A percentile compares a stretch with the other conserved stretches of the same genome.
Conservation (phyloP, 1,140 invertebrate species). For the Hycleus phaleratus region DNA sequence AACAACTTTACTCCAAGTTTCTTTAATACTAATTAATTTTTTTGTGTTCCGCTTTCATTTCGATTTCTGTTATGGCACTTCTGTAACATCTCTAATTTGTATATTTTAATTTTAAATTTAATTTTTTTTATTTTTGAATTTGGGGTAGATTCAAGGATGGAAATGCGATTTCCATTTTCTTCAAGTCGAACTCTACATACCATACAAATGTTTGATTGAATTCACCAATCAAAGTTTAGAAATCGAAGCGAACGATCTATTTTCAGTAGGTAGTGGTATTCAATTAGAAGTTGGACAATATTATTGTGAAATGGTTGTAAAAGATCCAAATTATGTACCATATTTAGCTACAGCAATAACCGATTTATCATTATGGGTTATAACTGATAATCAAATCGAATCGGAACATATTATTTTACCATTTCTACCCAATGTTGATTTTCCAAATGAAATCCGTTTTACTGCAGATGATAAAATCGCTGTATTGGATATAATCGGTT, state of each 20-base stretch:
- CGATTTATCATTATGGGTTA: slow-evolving; percentile 25
- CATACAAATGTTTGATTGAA: slow-evolving; percentile 30
- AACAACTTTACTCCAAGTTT: no score
- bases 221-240: slow-evolving; percentile 26
- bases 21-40: neutral
- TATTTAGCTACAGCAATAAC: slow-evolving; percentile 13
- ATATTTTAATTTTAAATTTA: no score
- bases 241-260: slow-evolving; percentile 24
- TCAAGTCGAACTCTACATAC: slow-evolving; percentile 24
- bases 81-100: no score
- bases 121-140: neutral
- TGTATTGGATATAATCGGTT: slow-evolving; percentile 25
- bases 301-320: slow-evolving; percentile 30
- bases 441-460: slow-evolving; percentile 18
- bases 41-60: neutral
- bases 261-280: slow-evolving; percentile 30
- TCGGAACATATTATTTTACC: slow-evolving; percentile 26
- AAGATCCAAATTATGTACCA: slow-evolving; percentile 5
- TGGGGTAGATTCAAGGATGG: slow-evolving; percentile 24
- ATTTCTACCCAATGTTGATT: slow-evolving; percentile 29
- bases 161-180: slow-evolving; percentile 26
- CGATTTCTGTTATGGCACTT: neutral
- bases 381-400: slow-evolving; percentile 23
- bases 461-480: slow-evolving; percentile 21
- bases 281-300: slow-evolving; percentile 33